phyloP scores from a whole-genome alignment of 2,888 invertebrate genomes.

The Zhuqinia jingwanae region DNA sequence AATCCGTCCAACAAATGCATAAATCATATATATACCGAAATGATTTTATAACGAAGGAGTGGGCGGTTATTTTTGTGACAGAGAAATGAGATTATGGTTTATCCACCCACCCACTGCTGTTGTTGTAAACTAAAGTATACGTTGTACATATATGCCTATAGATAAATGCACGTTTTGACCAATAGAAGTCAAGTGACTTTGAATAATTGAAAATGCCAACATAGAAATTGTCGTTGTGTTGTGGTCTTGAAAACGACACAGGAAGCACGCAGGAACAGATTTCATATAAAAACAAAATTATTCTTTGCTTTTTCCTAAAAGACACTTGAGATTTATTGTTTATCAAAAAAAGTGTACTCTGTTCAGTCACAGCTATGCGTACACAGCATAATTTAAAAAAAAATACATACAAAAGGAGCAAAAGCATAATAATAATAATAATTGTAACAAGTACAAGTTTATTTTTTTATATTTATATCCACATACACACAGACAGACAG shows the following conservation, averaged over 20 bases:
- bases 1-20: slow-evolving; percentile 19
- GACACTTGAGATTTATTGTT: slow-evolving; percentile 40
- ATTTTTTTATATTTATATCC: not conserved
- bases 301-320: not conserved
- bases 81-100: not conserved
- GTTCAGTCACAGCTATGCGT: not conserved
- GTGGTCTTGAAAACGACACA: no score
- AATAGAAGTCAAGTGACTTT: slow-evolving; percentile 14
- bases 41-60: slow-evolving; percentile 15
- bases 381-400: not conserved
- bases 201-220: slow-evolving; percentile 30
- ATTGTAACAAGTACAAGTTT: no score
- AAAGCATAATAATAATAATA: no score
- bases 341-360: not conserved
- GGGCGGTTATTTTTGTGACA: slow-evolving; percentile 3
- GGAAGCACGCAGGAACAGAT: no score
- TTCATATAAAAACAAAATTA: not conserved
- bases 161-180: not conserved
- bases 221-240: not conserved
- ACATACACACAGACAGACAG: not conserved
- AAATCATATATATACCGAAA: slow-evolving; percentile 39
- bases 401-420: not conserved
- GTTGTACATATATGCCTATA: not conserved
- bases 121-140: not conserved
- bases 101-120: not conserved